These are phyloP conservation scores for Cygnus buccinator DNA, from an alignment of 2,113 vertebrate species.

Conservation along the genomic window DNA sequence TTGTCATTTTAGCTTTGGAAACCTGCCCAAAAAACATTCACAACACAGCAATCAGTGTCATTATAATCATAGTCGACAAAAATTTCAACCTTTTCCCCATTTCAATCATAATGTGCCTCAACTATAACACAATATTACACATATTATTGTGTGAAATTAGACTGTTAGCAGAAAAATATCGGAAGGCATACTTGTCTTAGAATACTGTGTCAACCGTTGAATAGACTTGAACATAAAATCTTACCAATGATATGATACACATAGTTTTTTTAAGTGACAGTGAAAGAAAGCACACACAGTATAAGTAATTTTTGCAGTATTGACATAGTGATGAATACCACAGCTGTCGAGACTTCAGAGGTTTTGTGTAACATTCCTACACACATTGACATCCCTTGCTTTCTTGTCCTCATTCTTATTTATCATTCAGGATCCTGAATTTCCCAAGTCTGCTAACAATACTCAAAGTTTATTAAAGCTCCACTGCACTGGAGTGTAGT, in stretches of 20 bases:
- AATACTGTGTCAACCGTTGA: not conserved
- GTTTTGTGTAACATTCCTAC: not conserved
- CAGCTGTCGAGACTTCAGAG: not conserved
- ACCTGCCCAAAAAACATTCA: conserved; percentile 41
- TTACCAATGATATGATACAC: not conserved
- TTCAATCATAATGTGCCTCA: conserved; percentile 17
- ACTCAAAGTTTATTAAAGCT: not conserved
- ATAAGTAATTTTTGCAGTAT: not conserved
- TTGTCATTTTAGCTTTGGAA: conserved; percentile 48
- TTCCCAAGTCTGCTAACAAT: not conserved
- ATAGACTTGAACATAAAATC: not conserved
- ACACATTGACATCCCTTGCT: not conserved
- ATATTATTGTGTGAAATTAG: not conserved
- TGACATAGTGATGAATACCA: not conserved
- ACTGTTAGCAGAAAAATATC: not conserved
- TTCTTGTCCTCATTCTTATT: not conserved
- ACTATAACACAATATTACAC: not conserved
- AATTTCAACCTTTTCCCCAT: not conserved
- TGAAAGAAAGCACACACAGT: not conserved
- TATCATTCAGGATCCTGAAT: not conserved
- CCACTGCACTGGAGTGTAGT: not conserved
- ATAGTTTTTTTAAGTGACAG: not conserved
- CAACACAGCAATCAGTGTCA: conserved; percentile 19
- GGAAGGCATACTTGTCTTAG: not conserved
- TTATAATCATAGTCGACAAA: conserved; percentile 34